These are phyloP conservation scores for Typhlichthys subterraneus DNA, from an alignment of 2,797 vertebrate species.

Conservation along the genomic window DNA sequence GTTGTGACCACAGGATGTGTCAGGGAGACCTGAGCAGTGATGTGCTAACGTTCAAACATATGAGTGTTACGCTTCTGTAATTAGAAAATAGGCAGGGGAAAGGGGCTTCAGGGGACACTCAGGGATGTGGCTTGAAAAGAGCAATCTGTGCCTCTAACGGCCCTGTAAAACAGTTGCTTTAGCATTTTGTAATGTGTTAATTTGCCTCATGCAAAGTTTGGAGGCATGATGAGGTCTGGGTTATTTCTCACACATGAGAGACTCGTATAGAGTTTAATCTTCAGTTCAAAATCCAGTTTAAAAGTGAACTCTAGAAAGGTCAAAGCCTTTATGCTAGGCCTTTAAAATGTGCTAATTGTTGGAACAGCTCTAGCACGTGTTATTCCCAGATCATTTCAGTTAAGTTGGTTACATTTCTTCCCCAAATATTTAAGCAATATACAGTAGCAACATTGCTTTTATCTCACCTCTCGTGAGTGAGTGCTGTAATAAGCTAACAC, in stretches of 20 bases:
- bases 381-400: too few species aligned
- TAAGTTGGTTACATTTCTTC: too few species aligned
- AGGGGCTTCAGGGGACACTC: conserved; percentile 65
- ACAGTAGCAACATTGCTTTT: too few species aligned
- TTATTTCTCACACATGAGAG: not conserved
- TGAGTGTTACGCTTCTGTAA: conserved; percentile 76
- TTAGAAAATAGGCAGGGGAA: conserved; percentile 60
- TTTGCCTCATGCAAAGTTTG: conserved; percentile 22
- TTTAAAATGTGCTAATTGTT: too few species aligned
- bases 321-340: too few species aligned
- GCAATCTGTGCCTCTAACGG: conserved; percentile 53
- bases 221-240: conserved; percentile 19
- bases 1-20: conserved; percentile 72
- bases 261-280: too few species aligned
- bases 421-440: too few species aligned
- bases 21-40: conserved; percentile 65
- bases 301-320: too few species aligned
- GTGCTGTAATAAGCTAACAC: not conserved
- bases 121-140: conserved; percentile 64
- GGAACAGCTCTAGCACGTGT: too few species aligned
- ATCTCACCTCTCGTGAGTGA: too few species aligned
- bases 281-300: too few species aligned
- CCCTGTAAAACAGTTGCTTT: conserved; percentile 62
- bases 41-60: conserved; percentile 73
- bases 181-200: conserved; percentile 46